Evolutionary conservation across 2,888 invertebrate species (phyloP), one percentile per base, ranked within the genome.

Genomic region (Philonicus albiceps): DNA sequence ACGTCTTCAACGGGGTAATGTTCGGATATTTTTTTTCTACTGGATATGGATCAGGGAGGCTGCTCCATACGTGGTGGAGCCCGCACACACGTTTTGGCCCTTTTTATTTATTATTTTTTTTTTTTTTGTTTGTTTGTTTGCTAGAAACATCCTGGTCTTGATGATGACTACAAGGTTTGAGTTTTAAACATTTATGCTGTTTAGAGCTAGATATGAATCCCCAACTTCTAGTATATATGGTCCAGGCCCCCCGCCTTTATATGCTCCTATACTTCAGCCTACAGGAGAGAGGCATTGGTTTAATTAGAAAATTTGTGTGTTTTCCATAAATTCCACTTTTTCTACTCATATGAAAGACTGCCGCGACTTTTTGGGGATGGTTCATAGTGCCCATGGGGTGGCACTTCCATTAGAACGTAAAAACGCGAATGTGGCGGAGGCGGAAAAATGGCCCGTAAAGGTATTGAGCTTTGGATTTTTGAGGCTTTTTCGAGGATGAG

Each of bases 301-400:
- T 85, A 85, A 85, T 85, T 85, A 85, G 85, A 85, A 85, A 85
- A 85, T 85, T 74, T 85, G 85, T 75, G 75, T 85, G 85, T 85
- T 85, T 85, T 75, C 85, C 85, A 85, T 85, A 85, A 85, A 85
- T 85, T 85, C 75, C 30, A 85, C 34, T 74, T 85, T 43, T 85
- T 85, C 11, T 53, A 53, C 37, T 75, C 49, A 73, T 84, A 73
- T 73, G 73, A 83, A 72, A 72, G 72, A 43, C 40, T 84, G 43
- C 72, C 16, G 40, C 30, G 84, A n/a, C 72, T n/a, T n/a, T 43
- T 37, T 78, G 19, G 43, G 40, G 76, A 31, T 73, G 31, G 37
- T 43, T 43, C 40, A 16, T 0, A 43, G 40, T 31, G 37, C 5
- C 27, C 74, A 34, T 53, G 53, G 53, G 31, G 81, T 55, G 22